A percentile compares a stretch with the other conserved stretches of the same genome.
These are phyloP conservation scores for Phlogophora meticulosa DNA, from an alignment of 2,888 invertebrate genomes.

Conservation along the genomic window DNA sequence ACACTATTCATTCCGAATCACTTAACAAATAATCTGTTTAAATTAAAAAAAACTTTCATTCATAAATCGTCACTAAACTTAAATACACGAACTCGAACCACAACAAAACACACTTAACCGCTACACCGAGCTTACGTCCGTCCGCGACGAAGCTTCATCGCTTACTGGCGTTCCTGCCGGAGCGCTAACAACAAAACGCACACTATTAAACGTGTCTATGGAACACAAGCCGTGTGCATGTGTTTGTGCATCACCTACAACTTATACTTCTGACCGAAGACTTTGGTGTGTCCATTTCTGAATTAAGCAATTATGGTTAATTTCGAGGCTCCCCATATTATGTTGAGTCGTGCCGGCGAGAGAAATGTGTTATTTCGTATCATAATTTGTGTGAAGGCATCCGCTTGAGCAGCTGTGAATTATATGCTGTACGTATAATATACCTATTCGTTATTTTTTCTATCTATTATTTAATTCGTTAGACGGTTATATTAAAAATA, in stretches of 20 bases:
- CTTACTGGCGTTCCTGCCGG: conserved; percentile 50
- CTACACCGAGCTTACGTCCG: conserved; percentile 38
- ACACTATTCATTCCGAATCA: conserved; percentile 49
- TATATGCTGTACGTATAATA: conserved; percentile 77
- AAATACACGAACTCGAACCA: conserved; percentile 58
- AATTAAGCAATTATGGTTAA: conserved; percentile 91
- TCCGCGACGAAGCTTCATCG: conserved; percentile 52
- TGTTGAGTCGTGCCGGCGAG: conserved; percentile 84
- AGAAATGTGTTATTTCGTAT: conserved; percentile 90
- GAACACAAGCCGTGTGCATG: conserved; percentile 7
- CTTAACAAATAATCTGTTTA: conserved; percentile 26
- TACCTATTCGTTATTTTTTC: conserved; percentile 75
- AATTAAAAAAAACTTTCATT: conserved; percentile 55
- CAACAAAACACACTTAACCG: conserved; percentile 60
- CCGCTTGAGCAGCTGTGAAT: conserved; percentile 90
- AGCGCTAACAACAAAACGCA: conserved; percentile 62
- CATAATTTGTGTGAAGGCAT: conserved; percentile 91
- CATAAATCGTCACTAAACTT: conserved; percentile 62
- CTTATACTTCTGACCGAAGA: conserved; percentile 63
- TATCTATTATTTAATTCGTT: conserved; percentile 74
- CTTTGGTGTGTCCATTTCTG: conserved; percentile 73
- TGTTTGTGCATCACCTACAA: conserved; percentile 48
- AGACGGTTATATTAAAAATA: conserved; percentile 70
- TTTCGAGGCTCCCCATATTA: conserved; percentile 88
- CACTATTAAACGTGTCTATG: conserved; percentile 33